Conservation (phyloP, 2,797 vertebrate species). For the Poeciliopsis infans region DNA sequence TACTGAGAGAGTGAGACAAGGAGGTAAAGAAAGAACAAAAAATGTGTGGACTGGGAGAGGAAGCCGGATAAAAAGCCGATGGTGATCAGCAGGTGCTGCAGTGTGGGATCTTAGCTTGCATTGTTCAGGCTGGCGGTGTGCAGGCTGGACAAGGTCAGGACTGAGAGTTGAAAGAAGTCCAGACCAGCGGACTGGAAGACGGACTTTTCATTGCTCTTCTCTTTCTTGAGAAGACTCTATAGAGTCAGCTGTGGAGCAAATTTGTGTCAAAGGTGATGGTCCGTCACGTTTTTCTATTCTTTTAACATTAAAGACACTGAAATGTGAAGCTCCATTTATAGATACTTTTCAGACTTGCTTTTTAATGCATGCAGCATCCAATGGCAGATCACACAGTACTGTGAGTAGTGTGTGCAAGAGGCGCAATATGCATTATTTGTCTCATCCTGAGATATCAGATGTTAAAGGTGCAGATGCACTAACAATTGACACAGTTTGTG, state of each 20-base stretch:
- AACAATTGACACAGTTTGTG: no score
- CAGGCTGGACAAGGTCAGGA: constrained; percentile 22
- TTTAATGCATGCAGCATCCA: background rate
- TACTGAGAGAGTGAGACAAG: constrained; percentile 20
- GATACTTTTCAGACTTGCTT: background rate
- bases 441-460: background rate
- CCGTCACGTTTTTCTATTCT: background rate
- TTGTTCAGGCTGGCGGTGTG: constrained; percentile 42
- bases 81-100: constrained; percentile 25
- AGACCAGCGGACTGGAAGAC: background rate
- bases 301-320: background rate
- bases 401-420: background rate
- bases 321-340: background rate
- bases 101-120: constrained; percentile 22
- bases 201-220: background rate
- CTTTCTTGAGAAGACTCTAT: no score
- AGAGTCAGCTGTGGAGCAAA: background rate
- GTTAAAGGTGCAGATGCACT: background rate
- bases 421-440: background rate
- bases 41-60: constrained; percentile 46
- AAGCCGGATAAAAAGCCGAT: constrained; percentile 20
- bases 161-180: constrained; percentile 5
- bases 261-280: background rate
- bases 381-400: background rate
- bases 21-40: constrained; percentile 26